Conservation (phyloP, 2,888 invertebrate genomes). For the Watsonalla binaria region DNA sequence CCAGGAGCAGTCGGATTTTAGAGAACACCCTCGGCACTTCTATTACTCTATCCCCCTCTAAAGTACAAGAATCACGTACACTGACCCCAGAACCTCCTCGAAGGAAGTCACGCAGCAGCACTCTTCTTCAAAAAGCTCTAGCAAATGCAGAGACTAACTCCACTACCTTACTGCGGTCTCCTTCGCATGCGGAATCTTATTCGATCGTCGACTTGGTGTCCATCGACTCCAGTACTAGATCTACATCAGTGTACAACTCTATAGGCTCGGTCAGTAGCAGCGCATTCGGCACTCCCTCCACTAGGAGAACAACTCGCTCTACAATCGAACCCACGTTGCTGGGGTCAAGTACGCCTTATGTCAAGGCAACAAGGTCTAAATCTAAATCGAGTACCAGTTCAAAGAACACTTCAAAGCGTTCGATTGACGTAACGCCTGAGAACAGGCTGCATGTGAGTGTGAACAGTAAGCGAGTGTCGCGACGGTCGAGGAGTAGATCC, state of each 20-base stretch:
- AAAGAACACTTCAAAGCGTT: constrained; percentile 24
- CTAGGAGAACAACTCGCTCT: constrained; percentile 34
- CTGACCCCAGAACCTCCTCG: constrained; percentile 23
- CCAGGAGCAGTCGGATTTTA: constrained; percentile 41
- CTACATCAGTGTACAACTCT: constrained; percentile 46
- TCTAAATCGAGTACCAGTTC: constrained; percentile 15
- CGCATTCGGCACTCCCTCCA: constrained; percentile 37
- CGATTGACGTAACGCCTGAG: constrained; percentile 41
- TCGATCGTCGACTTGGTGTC: constrained; percentile 65
- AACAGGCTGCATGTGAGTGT: constrained; percentile 35
- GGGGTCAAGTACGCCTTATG: constrained; percentile 52
- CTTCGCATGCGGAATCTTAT: constrained; percentile 46
- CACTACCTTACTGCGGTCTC: constrained; percentile 14
- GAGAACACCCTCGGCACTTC: constrained; percentile 29
- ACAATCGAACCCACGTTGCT: constrained; percentile 28
- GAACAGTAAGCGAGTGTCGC: constrained; percentile 37
- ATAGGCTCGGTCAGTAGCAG: constrained; percentile 30
- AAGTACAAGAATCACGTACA: constrained; percentile 7
- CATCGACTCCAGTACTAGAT: constrained; percentile 36
- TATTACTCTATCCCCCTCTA: constrained; percentile 7
- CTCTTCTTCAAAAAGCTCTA: constrained; percentile 38
- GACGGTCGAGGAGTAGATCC: constrained; percentile 41
- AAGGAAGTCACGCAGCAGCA: constrained; percentile 33
- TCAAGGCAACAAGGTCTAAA: constrained; percentile 9
- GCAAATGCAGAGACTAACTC: constrained; percentile 10